Conservation (phyloP, 2,888 invertebrate genomes). For the Octodonta nipae region DNA sequence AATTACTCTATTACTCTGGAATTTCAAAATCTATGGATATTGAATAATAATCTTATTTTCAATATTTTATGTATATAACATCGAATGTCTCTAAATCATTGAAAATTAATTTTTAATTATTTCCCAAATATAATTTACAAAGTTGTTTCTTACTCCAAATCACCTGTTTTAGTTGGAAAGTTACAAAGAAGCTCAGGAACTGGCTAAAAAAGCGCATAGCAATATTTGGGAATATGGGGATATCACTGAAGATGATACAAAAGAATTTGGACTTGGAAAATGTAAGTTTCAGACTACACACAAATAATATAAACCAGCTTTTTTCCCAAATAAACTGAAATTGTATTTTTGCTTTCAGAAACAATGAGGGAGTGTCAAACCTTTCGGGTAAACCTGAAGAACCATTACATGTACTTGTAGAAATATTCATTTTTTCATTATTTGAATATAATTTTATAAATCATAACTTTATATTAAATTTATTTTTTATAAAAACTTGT, state of each 20-base stretch:
- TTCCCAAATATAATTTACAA: background rate
- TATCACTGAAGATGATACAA: conserved; percentile 84
- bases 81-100: too few relatives aligned
- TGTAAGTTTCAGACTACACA: too few relatives aligned
- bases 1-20: too few relatives aligned
- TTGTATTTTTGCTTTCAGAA: conserved; percentile 1
- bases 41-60: too few relatives aligned
- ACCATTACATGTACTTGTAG: too few relatives aligned
- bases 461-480: too few relatives aligned
- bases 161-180: conserved; percentile 49
- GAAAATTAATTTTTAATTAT: background rate
- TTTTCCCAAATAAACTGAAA: background rate
- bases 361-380: background rate
- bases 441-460: too few relatives aligned
- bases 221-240: conserved; percentile 99
- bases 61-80: background rate
- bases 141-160: too few relatives aligned
- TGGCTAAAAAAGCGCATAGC: conserved; percentile 71
- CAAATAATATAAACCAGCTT: background rate
- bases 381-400: too few relatives aligned
- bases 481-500: too few relatives aligned
- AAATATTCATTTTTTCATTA: too few relatives aligned
- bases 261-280: conserved; percentile 47
- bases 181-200: conserved; percentile 74
- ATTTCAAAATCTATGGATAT: too few relatives aligned